These are phyloP conservation scores for Gryllus longicercus DNA, from an alignment of 2,888 invertebrate species.

Conservation along the genomic window DNA sequence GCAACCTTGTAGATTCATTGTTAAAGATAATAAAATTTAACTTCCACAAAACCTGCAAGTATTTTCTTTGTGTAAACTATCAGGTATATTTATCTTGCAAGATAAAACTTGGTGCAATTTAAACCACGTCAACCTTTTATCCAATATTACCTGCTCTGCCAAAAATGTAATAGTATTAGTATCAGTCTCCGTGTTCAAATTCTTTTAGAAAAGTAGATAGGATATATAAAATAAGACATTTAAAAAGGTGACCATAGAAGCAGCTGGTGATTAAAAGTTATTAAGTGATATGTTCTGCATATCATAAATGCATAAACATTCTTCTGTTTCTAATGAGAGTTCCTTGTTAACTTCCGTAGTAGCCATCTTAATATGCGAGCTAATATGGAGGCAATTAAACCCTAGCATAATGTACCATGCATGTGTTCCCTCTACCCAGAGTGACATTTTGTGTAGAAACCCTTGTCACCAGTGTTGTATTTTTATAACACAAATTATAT, in stretches of 20 bases:
- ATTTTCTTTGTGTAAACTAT: too few relatives aligned
- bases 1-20: too few relatives aligned
- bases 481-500: slow-evolving; percentile 3
- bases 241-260: background rate
- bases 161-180: background rate
- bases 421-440: slow-evolving; percentile 24
- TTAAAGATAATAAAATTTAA: too few relatives aligned
- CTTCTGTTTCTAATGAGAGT: slow-evolving; percentile 25
- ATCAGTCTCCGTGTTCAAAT: background rate
- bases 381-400: slow-evolving; percentile 27
- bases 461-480: background rate
- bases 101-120: too few relatives aligned
- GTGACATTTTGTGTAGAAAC: slow-evolving; percentile 17
- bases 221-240: background rate
- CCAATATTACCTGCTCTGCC: background rate
- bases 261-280: slow-evolving; percentile 5
- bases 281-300: slow-evolving; percentile 21
- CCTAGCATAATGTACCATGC: slow-evolving; percentile 28
- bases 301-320: slow-evolving; percentile 25
- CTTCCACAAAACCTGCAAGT: too few relatives aligned
- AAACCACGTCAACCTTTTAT: background rate
- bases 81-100: too few relatives aligned
- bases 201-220: background rate
- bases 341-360: slow-evolving; percentile 25
- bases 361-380: slow-evolving; percentile 22